These are phyloP conservation scores for Neodiprion pinetum DNA, from an alignment of 1,140 invertebrate genomes.

Conservation along the genomic window DNA sequence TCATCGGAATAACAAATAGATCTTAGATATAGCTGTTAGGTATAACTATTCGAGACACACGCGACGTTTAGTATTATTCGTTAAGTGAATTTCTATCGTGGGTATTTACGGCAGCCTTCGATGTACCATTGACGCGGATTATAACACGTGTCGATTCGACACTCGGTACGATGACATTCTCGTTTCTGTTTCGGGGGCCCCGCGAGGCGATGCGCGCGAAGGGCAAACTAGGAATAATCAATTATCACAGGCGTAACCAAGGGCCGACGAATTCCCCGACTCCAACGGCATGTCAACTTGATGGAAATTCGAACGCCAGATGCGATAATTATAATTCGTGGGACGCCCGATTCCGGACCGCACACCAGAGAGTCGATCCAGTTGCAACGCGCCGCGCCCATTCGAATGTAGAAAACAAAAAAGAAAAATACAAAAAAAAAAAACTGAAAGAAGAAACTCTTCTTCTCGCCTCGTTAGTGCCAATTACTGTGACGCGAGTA, in stretches of 20 bases:
- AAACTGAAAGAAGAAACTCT: slow-evolving; percentile 10
- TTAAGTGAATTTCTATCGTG: background rate
- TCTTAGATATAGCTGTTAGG: background rate
- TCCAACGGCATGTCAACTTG: too few species aligned
- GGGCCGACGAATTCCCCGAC: too few species aligned
- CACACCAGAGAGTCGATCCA: too few species aligned
- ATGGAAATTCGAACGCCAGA: too few species aligned
- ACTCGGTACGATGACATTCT: background rate
- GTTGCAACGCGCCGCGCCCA: too few species aligned
- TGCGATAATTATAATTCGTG: too few species aligned
- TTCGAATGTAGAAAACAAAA: background rate
- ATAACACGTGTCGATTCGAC: background rate
- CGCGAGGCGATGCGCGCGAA: too few species aligned
- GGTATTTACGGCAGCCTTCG: background rate
- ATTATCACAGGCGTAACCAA: too few species aligned
- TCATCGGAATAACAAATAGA: background rate
- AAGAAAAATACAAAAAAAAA: background rate
- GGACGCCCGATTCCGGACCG: too few species aligned
- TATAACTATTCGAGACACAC: slow-evolving; percentile 3
- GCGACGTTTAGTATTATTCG: slow-evolving; percentile 1
- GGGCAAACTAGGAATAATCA: too few species aligned
- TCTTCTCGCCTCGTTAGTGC: slow-evolving; percentile 20
- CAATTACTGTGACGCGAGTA: slow-evolving; percentile 20
- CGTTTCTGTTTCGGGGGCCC: too few species aligned
- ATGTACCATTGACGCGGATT: background rate